Evolutionary conservation across 2,888 invertebrate species (phyloP), one percentile per base, ranked within the genome.

Genomic region (Leptopterna dolabrata): DNA sequence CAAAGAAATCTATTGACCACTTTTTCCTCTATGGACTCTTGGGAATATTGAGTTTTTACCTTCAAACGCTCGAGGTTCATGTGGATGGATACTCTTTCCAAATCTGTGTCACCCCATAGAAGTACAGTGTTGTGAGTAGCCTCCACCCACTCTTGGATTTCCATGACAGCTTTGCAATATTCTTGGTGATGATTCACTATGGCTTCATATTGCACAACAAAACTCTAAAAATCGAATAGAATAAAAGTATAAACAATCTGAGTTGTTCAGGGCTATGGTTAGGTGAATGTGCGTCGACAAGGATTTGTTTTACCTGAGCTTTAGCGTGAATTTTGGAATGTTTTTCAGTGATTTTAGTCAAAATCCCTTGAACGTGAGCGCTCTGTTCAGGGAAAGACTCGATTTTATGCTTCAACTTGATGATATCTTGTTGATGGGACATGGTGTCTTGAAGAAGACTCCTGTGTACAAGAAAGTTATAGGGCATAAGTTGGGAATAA

Each of bases 111-210:
- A 16, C 96, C 96, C 96, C 97, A 97, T 70, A 96, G 93, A 90
- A 94, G 94, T 0, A 97, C 95, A 0, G 96, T 96, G 90, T 95
- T 96, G 89, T 95, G 95, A 0, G 97, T 97, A 0, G 96, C 95
- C 91, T 96, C 96, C 24, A 97, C 93, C 95, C 97, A 97, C 91
- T 97, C 97, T 91, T 96, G 95, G 0, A 96, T 94, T 89, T 97
- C 97, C 92, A 96, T 95, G 0, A 97, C 96, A 24, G 96, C 96
- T 92, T 96, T 97, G 89, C 95, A 96, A 91, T 97, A 97, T 90
- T 96, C 96, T 90, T 97, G 97, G 91, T 98, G 98, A 90, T 96
- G 96, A 91, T 95, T 96, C 0, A 97, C 97, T 90, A 97, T 96
- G 0, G 94, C 95, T 92, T 98, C 97, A 91, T 97, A 97, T 89